Evolutionary conservation across 2,888 invertebrate genomes (phyloP).

Genomic region (Limenitis camilla): DNA sequence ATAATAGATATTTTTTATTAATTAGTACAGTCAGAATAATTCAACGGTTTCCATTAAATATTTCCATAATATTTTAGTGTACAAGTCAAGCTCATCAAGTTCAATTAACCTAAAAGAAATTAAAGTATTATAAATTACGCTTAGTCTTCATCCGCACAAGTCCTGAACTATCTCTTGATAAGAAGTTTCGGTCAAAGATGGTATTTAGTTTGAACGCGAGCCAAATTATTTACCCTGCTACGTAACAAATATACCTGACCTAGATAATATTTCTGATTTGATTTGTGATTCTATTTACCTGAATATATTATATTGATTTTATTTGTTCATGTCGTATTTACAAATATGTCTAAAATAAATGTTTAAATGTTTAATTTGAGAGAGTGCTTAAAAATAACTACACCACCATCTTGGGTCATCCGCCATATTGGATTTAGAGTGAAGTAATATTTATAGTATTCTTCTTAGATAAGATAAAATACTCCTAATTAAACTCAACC

Average conservation of each 20-base stretch:
- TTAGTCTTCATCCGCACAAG: constrained; percentile 7
- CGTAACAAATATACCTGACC: constrained; percentile 22
- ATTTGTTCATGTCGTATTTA: background rate
- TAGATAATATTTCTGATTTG: constrained; percentile 19
- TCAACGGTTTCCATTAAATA: background rate
- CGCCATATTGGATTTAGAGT: too few species aligned
- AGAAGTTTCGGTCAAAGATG: constrained; percentile 38
- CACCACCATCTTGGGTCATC: too few species aligned
- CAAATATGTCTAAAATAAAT: too few species aligned
- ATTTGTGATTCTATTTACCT: constrained; percentile 2
- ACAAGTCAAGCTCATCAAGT: constrained; percentile 3
- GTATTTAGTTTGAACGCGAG: constrained; percentile 46
- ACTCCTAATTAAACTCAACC: too few species aligned
- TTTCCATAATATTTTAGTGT: constrained; percentile 5
- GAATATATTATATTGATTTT: constrained; percentile 1
- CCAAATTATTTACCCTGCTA: constrained; percentile 50
- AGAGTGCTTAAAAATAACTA: too few species aligned
- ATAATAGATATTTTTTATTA: too few species aligned
- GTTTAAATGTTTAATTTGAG: too few species aligned
- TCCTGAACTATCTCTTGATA: constrained; percentile 28
- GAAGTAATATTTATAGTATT: too few species aligned
- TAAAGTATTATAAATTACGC: constrained; percentile 12
- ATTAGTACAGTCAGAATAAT: too few species aligned
- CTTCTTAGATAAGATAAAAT: too few species aligned
- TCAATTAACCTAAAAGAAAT: constrained; percentile 12